Conservation (phyloP, 2,888 invertebrate genomes). For the Ectobius pallidus region DNA sequence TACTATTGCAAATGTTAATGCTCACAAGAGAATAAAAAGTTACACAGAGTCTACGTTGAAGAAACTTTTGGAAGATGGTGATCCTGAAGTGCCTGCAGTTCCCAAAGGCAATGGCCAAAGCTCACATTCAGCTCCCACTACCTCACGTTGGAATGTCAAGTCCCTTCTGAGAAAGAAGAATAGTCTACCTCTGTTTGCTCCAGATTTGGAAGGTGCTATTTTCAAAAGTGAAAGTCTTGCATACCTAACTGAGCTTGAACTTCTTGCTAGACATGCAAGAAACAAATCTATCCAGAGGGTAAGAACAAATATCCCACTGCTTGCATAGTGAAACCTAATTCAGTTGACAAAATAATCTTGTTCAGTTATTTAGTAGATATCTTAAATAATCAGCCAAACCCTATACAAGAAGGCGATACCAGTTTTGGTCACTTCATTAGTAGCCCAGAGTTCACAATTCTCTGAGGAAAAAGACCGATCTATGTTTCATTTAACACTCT, state of each 20-base stretch:
- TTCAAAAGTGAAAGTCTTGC: slow-evolving; percentile 60
- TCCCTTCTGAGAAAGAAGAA: slow-evolving; percentile 47
- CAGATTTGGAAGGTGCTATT: slow-evolving; percentile 58
- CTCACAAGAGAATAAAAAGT: not conserved
- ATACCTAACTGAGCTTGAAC: slow-evolving; percentile 58
- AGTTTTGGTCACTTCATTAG: not conserved
- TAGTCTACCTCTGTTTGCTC: slow-evolving; percentile 52
- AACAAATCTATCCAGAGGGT: slow-evolving; percentile 60
- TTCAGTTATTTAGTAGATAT: not conserved
- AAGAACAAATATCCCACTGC: slow-evolving; percentile 50
- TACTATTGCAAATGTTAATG: not conserved
- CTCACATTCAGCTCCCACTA: not conserved
- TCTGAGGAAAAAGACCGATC: too few relatives aligned
- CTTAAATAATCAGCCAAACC: not conserved
- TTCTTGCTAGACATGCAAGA: slow-evolving; percentile 59
- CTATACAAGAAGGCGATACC: not conserved
- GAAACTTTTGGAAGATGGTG: slow-evolving; percentile 15
- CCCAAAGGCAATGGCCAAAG: not conserved
- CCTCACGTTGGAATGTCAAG: slow-evolving; percentile 36
- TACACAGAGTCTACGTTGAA: not conserved
- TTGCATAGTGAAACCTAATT: not conserved
- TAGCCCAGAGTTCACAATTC: too few relatives aligned
- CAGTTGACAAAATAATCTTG: not conserved
- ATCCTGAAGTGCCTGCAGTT: slow-evolving; percentile 5
- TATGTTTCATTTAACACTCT: too few relatives aligned